A percentile compares a stretch with the other conserved stretches of the same genome.
phyloP scores from a whole-genome alignment of 2,888 invertebrate genomes.

The Campopleginae sp. region DNA sequence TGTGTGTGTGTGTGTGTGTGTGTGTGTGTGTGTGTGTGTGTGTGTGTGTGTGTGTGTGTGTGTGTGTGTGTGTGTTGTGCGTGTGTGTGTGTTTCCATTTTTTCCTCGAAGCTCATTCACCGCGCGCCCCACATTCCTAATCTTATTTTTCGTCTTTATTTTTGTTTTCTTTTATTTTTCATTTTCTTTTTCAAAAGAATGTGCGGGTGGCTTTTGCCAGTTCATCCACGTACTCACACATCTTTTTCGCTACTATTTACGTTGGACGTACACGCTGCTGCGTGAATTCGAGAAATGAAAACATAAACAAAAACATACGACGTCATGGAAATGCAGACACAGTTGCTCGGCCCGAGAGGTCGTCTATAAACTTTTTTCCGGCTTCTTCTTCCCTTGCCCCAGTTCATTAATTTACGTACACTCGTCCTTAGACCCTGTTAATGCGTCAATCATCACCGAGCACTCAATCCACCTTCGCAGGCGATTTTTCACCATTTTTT shows the following conservation, averaged over 20 bases:
- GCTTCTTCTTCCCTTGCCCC: neutral
- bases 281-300: slow-evolving; percentile 10
- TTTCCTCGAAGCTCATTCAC: slow-evolving; percentile 44
- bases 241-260: slow-evolving; percentile 46
- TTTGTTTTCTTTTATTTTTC: slow-evolving; percentile 22
- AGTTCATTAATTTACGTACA: slow-evolving; percentile 40
- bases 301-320: slow-evolving; percentile 4
- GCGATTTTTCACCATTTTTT: slow-evolving; percentile 18
- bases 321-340: slow-evolving; percentile 1
- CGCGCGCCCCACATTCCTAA: slow-evolving; percentile 7
- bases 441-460: slow-evolving; percentile 62
- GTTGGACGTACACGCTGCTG: slow-evolving; percentile 65
- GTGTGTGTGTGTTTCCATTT: neutral
- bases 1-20: neutral
- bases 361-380: neutral
- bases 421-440: slow-evolving; percentile 67
- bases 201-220: neutral
- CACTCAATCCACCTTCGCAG: slow-evolving; percentile 48
- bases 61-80: neutral
- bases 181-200: slow-evolving; percentile 5
- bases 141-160: slow-evolving; percentile 2
- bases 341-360: neutral
- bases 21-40: neutral
- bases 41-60: neutral
- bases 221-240: slow-evolving; percentile 32